These are phyloP conservation scores for Genyomyrus donnyi DNA, from an alignment of 2,113 vertebrate species.

Conservation along the genomic window DNA sequence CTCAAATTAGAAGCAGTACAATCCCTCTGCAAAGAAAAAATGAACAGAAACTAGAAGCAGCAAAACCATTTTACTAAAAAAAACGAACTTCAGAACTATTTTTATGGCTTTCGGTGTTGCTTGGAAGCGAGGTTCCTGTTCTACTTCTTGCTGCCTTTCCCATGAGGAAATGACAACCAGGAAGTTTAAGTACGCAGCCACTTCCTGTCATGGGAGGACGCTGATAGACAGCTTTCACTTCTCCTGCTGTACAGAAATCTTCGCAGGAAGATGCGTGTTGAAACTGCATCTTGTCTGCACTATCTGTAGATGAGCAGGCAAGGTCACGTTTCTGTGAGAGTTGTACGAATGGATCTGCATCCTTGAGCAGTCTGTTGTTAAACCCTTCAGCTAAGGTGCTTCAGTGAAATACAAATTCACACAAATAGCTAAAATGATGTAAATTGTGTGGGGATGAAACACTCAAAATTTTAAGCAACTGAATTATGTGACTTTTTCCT, in stretches of 20 bases:
- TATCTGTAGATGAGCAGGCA: background rate
- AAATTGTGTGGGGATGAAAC: background rate
- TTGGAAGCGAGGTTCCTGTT: background rate
- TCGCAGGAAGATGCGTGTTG: slow-evolving; percentile 1
- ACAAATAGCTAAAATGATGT: background rate
- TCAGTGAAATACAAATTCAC: background rate
- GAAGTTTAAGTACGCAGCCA: background rate
- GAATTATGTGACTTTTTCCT: background rate
- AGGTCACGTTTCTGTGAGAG: background rate
- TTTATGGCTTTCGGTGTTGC: slow-evolving; percentile 1
- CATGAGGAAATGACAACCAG: slow-evolving; percentile 12
- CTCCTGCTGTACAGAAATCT: background rate
- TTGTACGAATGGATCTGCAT: background rate
- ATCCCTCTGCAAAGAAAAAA: background rate
- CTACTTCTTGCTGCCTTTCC: slow-evolving; percentile 3
- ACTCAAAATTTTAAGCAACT: background rate
- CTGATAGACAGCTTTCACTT: slow-evolving; percentile 15
- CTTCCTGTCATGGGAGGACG: slow-evolving; percentile 1
- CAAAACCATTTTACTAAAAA: slow-evolving; percentile 9
- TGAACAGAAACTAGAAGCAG: slow-evolving; percentile 10
- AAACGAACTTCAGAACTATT: background rate
- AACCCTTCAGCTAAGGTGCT: background rate
- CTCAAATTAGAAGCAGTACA: slow-evolving; percentile 9
- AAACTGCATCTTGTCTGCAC: background rate
- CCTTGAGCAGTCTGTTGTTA: background rate